Percentiles rank a stretch among this genome's conserved stretches.
phyloP scores from a whole-genome alignment of 2,113 vertebrate species.

The Ceyx melanurus region DNA sequence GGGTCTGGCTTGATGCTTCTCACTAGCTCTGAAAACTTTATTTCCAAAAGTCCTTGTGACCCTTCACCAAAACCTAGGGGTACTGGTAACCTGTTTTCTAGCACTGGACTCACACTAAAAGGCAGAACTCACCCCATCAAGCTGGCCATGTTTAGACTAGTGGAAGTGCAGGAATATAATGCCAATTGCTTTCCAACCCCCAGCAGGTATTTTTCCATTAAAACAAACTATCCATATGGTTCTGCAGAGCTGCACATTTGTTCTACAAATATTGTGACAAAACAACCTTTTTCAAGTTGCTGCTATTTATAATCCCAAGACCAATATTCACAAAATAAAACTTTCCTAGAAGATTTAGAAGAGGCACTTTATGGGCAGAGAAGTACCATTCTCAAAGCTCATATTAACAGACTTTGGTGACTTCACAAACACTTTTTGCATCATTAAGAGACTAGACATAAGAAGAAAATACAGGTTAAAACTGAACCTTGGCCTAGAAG shows the following conservation, averaged over 20 bases:
- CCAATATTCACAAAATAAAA: constrained; percentile 1
- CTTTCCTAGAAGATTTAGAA: neutral
- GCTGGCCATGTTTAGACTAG: neutral
- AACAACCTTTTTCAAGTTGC: neutral
- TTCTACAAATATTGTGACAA: neutral
- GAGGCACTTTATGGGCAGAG: neutral
- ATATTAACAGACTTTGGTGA: neutral
- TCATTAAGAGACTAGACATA: neutral
- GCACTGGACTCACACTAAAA: neutral
- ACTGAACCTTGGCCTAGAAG: neutral
- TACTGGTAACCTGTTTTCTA: neutral
- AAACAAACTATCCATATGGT: neutral
- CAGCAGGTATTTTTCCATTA: neutral
- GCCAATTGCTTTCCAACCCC: neutral
- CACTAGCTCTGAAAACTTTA: neutral
- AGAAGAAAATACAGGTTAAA: neutral
- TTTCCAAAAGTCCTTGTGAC: neutral
- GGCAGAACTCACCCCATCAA: neutral
- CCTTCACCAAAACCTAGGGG: neutral
- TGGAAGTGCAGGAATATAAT: neutral
- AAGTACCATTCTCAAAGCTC: neutral
- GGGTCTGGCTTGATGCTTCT: neutral
- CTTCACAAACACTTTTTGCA: neutral
- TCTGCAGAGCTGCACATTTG: neutral
- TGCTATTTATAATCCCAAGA: constrained; percentile 28